A percentile compares a stretch with the other conserved stretches of the same genome.
Evolutionary conservation across 2,797 vertebrate species (phyloP).

Genomic region (Lagorchestes hirsutus): DNA sequence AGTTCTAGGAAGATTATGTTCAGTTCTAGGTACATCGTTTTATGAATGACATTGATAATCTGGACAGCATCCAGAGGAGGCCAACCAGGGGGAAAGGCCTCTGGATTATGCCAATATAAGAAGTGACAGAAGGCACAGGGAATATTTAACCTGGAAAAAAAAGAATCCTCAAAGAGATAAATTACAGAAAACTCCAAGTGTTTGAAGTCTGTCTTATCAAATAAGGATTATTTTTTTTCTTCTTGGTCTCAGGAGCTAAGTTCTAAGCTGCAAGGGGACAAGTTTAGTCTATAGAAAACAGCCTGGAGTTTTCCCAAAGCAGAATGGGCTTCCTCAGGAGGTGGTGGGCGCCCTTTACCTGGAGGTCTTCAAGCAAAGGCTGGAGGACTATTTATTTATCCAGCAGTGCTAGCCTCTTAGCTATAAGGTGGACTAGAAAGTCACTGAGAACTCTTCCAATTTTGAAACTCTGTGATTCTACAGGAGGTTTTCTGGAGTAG

Average conservation of each 20-base stretch:
- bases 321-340: not conserved
- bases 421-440: not conserved
- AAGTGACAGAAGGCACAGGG: not conserved
- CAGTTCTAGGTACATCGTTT: not conserved
- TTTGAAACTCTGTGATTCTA: not conserved
- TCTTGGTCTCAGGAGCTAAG: not conserved
- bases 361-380: not conserved
- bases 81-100: not conserved
- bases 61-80: not conserved
- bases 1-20: not conserved
- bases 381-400: not conserved
- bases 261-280: not conserved
- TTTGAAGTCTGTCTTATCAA: not conserved
- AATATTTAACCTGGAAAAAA: not conserved
- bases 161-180: not conserved
- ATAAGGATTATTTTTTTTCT: not conserved
- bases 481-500: not conserved
- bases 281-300: not conserved
- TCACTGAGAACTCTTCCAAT: not conserved
- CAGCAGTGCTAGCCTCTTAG: not conserved
- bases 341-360: not conserved
- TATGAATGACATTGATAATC: not conserved
- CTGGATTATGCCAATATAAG: not conserved
- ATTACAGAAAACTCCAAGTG: not conserved
- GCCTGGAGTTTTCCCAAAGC: not conserved